Percentiles rank a stretch among this genome's conserved stretches.
These are phyloP conservation scores for Cyrtonyx montezumae DNA, from an alignment of 2,113 vertebrate genomes.

Conservation along the genomic window DNA sequence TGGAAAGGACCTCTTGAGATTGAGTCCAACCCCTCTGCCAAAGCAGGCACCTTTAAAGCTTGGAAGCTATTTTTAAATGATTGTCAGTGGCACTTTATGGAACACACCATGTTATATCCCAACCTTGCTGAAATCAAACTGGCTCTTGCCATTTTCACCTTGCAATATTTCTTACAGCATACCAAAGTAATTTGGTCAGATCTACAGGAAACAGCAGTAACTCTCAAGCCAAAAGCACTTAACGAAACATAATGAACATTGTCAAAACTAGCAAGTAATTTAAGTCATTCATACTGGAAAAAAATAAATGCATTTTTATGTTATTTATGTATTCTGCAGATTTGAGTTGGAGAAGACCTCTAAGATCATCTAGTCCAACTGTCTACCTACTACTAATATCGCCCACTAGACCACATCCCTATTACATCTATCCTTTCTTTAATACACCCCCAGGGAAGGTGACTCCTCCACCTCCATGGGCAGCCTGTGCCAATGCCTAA, in stretches of 20 bases:
- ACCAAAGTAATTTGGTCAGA: not conserved
- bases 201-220: not conserved
- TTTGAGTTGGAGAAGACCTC: too few species aligned
- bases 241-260: not conserved
- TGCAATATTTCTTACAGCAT: not conserved
- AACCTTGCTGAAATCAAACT: not conserved
- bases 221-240: not conserved
- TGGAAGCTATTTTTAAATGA: not conserved
- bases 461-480: too few species aligned
- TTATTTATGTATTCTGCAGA: not conserved
- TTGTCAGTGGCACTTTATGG: not conserved
- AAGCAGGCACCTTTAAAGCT: not conserved
- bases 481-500: too few species aligned
- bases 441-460: too few species aligned
- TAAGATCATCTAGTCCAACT: not conserved
- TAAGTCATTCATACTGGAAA: not conserved
- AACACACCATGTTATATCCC: not conserved
- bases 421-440: too few species aligned
- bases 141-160: not conserved
- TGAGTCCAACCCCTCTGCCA: too few species aligned
- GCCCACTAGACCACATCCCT: too few species aligned
- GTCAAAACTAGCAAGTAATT: not conserved
- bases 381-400: too few species aligned
- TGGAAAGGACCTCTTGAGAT: too few species aligned
- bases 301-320: not conserved